Percentiles rank a stretch among this genome's conserved stretches.
phyloP scores from a whole-genome alignment of 2,888 invertebrate species.

The Drosophila dives region DNA sequence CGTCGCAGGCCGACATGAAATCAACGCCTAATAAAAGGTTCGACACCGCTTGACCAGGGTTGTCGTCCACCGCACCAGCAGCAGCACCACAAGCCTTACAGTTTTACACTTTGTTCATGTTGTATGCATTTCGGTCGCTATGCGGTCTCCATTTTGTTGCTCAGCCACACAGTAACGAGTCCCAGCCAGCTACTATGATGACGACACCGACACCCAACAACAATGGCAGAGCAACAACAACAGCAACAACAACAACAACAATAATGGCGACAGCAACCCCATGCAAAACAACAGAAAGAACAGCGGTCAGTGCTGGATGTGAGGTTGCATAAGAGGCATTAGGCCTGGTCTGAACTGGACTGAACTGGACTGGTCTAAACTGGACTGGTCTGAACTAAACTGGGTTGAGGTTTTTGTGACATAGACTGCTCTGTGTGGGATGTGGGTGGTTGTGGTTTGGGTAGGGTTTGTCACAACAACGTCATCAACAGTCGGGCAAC shows the following conservation, averaged over 20 bases:
- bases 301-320: conserved; percentile 42
- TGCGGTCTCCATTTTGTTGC: conserved; percentile 71
- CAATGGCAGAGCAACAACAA: conserved; percentile 1
- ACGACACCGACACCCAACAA: conserved; percentile 43
- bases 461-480: conserved; percentile 39
- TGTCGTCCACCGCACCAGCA: conserved; percentile 5
- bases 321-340: conserved; percentile 29
- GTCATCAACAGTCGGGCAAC: conserved; percentile 57
- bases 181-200: conserved; percentile 23
- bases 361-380: background rate
- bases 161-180: conserved; percentile 26
- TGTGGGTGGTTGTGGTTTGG: background rate
- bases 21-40: conserved; percentile 56
- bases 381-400: background rate
- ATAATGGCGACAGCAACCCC: conserved; percentile 10
- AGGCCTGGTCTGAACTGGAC: conserved; percentile 4
- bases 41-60: conserved; percentile 38
- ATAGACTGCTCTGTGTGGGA: background rate
- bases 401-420: conserved; percentile 4
- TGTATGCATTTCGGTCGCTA: conserved; percentile 71
- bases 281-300: conserved; percentile 58
- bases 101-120: conserved; percentile 59
- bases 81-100: conserved; percentile 13
- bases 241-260: conserved; percentile 13
- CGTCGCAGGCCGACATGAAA: conserved; percentile 34